These are phyloP conservation scores for Agapornis roseicollis DNA, from an alignment of 2,113 vertebrate genomes.

Conservation along the genomic window DNA sequence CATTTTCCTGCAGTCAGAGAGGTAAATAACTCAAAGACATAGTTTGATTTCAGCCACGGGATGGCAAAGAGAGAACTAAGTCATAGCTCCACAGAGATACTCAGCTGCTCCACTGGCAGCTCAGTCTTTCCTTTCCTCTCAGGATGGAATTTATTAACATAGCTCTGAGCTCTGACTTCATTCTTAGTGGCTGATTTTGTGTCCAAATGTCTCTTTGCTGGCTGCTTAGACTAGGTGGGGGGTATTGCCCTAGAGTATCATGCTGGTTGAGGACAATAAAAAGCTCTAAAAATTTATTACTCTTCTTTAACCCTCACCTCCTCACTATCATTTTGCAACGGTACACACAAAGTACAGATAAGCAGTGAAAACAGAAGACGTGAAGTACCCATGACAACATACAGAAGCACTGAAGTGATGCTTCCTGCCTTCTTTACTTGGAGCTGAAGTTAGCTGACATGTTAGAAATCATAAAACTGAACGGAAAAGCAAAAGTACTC, in stretches of 20 bases:
- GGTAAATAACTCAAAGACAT: constrained; percentile 22
- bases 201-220: constrained; percentile 50
- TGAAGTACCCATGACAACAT: constrained; percentile 15
- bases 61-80: constrained; percentile 60
- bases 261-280: constrained; percentile 56
- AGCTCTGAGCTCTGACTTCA: constrained; percentile 66
- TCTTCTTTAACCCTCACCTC: constrained; percentile 55
- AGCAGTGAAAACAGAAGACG: constrained; percentile 2
- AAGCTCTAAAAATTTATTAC: constrained; percentile 49
- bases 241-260: constrained; percentile 32
- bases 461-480: not conserved
- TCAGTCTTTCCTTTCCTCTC: constrained; percentile 29
- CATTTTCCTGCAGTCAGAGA: not conserved
- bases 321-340: constrained; percentile 46
- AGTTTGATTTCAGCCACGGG: constrained; percentile 29
- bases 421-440: not conserved
- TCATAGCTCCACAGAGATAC: constrained; percentile 41
- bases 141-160: constrained; percentile 59
- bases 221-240: constrained; percentile 20
- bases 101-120: constrained; percentile 25
- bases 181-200: constrained; percentile 44
- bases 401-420: not conserved
- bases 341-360: not conserved
- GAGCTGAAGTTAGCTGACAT: not conserved
- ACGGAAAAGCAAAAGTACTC: not conserved